Percentiles rank a stretch among this genome's conserved stretches.
Evolutionary conservation across 2,888 invertebrate species (phyloP).

Genomic region (Limenitis camilla): DNA sequence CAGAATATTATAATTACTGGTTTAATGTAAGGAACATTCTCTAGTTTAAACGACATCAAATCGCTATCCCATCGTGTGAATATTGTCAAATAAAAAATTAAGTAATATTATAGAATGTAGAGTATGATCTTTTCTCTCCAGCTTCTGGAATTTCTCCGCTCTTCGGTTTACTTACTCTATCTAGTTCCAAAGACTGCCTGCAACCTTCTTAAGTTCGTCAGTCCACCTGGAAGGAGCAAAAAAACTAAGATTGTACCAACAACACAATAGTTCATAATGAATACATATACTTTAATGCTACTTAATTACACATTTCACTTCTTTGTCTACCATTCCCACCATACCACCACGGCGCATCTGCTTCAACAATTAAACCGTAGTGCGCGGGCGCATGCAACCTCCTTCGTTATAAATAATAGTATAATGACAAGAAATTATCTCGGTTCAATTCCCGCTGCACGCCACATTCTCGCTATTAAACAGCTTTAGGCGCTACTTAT

Average conservation of each 20-base stretch:
- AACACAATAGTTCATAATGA: not conserved
- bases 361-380: conserved; percentile 16
- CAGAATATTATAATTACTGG: too few relatives aligned
- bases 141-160: too few relatives aligned
- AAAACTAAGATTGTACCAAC: not conserved
- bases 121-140: too few relatives aligned
- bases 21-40: too few relatives aligned
- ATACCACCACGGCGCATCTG: conserved; percentile 18
- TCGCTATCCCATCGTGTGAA: too few relatives aligned
- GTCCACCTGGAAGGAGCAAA: not conserved
- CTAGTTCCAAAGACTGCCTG: too few relatives aligned
- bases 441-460: conserved; percentile 54
- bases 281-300: not conserved
- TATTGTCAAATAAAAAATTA: too few relatives aligned
- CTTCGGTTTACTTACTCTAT: too few relatives aligned
- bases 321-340: not conserved
- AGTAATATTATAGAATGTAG: too few relatives aligned
- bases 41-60: too few relatives aligned
- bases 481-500: conserved; percentile 45
- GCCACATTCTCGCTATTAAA: conserved; percentile 48
- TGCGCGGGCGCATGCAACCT: conserved; percentile 25
- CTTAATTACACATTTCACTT: conserved; percentile 1
- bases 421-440: conserved; percentile 72
- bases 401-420: conserved; percentile 65
- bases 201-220: too few relatives aligned